Evolutionary conservation across 2,797 vertebrate genomes (phyloP), one percentile per base, ranked within the genome.

Genomic region (Telmatherina bonti): DNA sequence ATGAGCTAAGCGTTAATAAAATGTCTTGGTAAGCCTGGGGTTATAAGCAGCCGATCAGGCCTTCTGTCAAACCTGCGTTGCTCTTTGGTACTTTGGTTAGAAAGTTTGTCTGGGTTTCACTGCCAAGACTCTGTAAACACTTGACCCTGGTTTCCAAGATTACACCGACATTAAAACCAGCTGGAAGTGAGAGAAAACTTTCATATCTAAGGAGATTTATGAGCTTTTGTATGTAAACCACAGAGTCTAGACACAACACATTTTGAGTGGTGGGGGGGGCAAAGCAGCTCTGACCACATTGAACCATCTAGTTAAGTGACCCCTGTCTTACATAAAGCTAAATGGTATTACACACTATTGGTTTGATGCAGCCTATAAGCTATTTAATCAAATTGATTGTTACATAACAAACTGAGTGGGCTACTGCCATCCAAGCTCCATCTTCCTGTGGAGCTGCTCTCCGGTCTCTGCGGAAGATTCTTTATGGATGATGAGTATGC

Each of bases 321-420:
- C 29, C 2, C 57, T 70, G 31, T 79, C 84, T 88, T 86, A 86
- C 59, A 74, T 85, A 81, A 86, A 85, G 62, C 77, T 67, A 66
- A 85, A 74, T 68, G 67, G 68, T 72, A 73, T 81, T 76, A 66
- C 66, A 66, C 78, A 30, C 65, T 54, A 83, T 83, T 78, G 67
- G 83, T 82, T 81, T 82, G 85, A 86, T 78, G 74, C 79, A 80
- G 81, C 80, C 71, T 79, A 83, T 88, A 80, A 86, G 83, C 85
- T 71, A 73, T 91, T 87, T 89, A 90, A 90, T 89, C 85, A 86
- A 88, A 91, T 89, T 88, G 90, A 92, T 90, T 38, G 62, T 92
- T 92, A 85, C 84, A 79, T 92, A 92, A 93, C 84, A 81, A 79
- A 89, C 67, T 88, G 85, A 91, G 89, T 91, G 88, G 86, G 91